These are phyloP conservation scores for Watsonalla binaria DNA, from an alignment of 2,888 invertebrate genomes.

Conservation along the genomic window DNA sequence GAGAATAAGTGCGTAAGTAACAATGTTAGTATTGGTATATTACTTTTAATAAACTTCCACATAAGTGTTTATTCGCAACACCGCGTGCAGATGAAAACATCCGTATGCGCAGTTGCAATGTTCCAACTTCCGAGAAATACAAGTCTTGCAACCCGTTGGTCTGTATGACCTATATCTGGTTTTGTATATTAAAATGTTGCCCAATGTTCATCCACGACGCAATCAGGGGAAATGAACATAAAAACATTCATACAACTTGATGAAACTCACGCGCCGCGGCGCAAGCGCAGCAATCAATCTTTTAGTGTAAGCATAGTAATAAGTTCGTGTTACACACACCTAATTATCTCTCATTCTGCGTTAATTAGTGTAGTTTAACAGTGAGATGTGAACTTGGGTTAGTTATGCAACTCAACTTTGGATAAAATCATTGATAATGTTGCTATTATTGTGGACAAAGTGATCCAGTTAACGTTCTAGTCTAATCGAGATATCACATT, in stretches of 20 bases:
- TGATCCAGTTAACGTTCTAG: too few relatives aligned
- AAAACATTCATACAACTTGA: slow-evolving; percentile 29
- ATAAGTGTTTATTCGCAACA: slow-evolving; percentile 40
- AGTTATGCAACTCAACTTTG: background rate
- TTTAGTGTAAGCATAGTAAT: slow-evolving; percentile 2
- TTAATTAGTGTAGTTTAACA: slow-evolving; percentile 1
- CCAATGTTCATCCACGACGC: slow-evolving; percentile 54
- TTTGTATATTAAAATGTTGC: slow-evolving; percentile 63
- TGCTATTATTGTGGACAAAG: too few relatives aligned
- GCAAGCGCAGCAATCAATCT: background rate
- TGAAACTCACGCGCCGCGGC: slow-evolving; percentile 27
- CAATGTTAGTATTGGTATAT: slow-evolving; percentile 32
- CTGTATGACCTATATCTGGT: slow-evolving; percentile 56
- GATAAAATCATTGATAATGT: background rate
- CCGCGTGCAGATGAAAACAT: slow-evolving; percentile 56
- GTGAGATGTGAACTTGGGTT: background rate
- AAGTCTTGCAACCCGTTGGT: slow-evolving; percentile 44
- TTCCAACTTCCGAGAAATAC: slow-evolving; percentile 59
- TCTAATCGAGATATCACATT: too few relatives aligned
- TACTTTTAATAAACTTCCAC: slow-evolving; percentile 46
- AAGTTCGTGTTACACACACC: background rate
- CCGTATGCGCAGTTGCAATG: slow-evolving; percentile 58
- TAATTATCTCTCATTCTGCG: slow-evolving; percentile 1
- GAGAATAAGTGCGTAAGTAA: too few relatives aligned
- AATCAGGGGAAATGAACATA: slow-evolving; percentile 38